These are phyloP conservation scores for Chaetodon trifasciatus DNA, from an alignment of 2,797 vertebrate genomes.

Conservation along the genomic window DNA sequence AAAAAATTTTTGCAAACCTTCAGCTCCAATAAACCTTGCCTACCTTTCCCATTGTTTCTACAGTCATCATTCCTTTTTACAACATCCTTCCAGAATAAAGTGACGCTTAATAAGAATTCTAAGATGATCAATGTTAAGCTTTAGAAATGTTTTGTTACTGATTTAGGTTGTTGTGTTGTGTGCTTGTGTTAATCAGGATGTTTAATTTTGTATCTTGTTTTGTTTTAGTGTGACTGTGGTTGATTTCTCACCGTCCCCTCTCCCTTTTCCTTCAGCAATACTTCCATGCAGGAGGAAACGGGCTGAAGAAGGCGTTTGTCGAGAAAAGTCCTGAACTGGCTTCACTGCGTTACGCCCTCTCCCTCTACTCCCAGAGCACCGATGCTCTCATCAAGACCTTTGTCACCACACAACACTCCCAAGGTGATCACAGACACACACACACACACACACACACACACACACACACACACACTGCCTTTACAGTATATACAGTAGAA, in stretches of 20 bases:
- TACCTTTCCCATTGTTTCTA: too few species aligned
- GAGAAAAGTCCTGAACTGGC: conserved; percentile 96
- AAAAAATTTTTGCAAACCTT: too few species aligned
- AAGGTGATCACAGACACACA: conserved; percentile 84
- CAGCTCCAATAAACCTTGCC: too few species aligned
- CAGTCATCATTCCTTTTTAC: too few species aligned
- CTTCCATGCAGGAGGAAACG: conserved; percentile 97
- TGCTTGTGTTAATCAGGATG: neutral
- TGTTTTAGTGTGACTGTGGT: too few species aligned
- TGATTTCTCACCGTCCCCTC: neutral
- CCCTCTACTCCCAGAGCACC: conserved; percentile 97
- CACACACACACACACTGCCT: neutral
- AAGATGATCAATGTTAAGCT: too few species aligned
- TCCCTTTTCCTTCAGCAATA: conserved; percentile 88
- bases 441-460: neutral
- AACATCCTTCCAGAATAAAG: too few species aligned
- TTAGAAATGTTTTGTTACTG: too few species aligned
- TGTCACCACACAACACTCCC: conserved; percentile 93
- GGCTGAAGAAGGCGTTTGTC: conserved; percentile 94
- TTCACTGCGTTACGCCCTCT: conserved; percentile 94
- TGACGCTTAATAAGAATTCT: too few species aligned
- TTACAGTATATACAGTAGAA: neutral
- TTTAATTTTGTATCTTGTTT: neutral
- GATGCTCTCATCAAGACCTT: conserved; percentile 97
- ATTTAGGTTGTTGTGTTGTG: neutral